Base-by-base conservation (phyloP, 1,140 invertebrate species). In the Magallana gigas region DNA sequence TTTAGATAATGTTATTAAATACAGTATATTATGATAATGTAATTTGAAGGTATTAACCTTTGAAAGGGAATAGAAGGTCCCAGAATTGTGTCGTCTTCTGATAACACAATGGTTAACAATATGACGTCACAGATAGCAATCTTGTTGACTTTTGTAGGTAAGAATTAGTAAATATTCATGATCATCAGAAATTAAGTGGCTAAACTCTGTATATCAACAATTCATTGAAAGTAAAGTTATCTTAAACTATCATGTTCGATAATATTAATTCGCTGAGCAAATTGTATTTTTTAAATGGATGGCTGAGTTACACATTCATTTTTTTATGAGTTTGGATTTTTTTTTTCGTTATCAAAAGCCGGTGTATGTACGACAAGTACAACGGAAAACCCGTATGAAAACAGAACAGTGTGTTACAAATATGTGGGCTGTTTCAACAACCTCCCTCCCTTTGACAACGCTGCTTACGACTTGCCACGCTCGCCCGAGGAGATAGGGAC, bases 391-490 rank as follows among this genome's bases (percentile, higher is more conserved):
- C 81, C 57, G 18, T 29, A 23, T 11, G 85, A 29, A 59, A 90
- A 88, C 48, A 88, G 84, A 85, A 90, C 88, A 12, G 97, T 98
- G 0, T 99, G 98, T 92, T 99, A 98, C 92, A 96, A 96, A 0
- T 97, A 98, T 86, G 95, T 98, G n/a, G 98, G 98, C 8, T 99
- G 98, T 92, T 99, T 99, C 94, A 97, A 98, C 90, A 97, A 98
- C 94, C 97, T 97, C 86, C 98, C 98, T 93, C 94, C 91, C 8
- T 92, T 92, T 84, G 85, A 91, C 57, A 90, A 91, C 85, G 91
- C 91, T 36, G 59, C 98, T 91, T 97, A 98, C 93, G 97, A 98
- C 95, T 93, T 98, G 48, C 98, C 98, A 5, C 97, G 97, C 29
- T 95, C 97, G 16, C 98, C 97, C 0, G 97, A 98, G 93, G 83